A percentile compares a stretch with the other conserved stretches of the same genome.
Evolutionary conservation across 1,140 invertebrate species (phyloP).

Genomic region (Parasteatoda tepidariorum): DNA sequence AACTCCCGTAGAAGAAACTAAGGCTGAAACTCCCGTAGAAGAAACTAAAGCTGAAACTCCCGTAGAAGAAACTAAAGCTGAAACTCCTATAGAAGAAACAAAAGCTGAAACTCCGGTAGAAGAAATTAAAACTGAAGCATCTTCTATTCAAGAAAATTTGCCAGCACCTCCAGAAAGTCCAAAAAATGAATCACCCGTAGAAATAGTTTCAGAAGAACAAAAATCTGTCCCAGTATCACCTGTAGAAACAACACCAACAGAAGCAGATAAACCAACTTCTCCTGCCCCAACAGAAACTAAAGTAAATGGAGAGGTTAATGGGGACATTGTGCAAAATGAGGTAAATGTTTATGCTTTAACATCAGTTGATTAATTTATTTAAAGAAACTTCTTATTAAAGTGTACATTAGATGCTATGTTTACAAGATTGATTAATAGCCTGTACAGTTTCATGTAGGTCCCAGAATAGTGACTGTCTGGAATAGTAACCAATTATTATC

Average conservation of each 20-base stretch:
- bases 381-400: no score
- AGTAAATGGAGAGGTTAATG: constrained; percentile 15
- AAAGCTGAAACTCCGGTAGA: neutral
- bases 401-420: no score
- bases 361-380: no score
- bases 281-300: neutral
- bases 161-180: constrained; percentile 3
- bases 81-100: neutral
- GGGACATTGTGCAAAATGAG: constrained; percentile 11
- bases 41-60: neutral
- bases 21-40: neutral
- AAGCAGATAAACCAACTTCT: neutral
- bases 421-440: no score
- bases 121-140: constrained; percentile 4
- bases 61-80: neutral
- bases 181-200: neutral
- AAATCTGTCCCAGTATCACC: neutral
- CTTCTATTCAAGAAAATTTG: no score
- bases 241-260: neutral
- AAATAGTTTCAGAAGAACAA: neutral
- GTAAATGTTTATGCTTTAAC: neutral
- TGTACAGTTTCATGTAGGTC: no score
- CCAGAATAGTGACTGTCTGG: no score
- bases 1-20: no score
- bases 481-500: no score